Base-by-base conservation (phyloP, 2,113 vertebrate species). In the Microtus richardsoni region DNA sequence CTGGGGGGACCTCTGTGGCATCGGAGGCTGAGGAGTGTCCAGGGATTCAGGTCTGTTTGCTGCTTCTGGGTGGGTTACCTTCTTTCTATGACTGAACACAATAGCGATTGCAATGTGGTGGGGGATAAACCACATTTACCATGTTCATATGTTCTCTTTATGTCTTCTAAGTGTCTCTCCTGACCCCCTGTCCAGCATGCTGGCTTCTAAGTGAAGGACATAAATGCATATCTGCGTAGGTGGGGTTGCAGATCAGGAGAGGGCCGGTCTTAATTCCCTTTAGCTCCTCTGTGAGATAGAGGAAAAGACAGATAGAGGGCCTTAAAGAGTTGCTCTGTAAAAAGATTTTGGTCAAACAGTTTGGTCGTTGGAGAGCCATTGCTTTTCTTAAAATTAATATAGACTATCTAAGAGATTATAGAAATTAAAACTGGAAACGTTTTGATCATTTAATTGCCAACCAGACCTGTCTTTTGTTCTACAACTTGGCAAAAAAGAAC, bases 401-500 rank as follows among this genome's bases (percentile, higher is more conserved):
- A 54, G 36, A 82, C 7, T 47, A 30, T 8, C 7, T 44, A 78
- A n/a, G 19, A 88, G 75, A 84, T 39, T 12, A 9, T 24, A 11
- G 47, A 91, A 95, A 60, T 85, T 14, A 92, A 93, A 89, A 93
- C 36, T 62, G 28, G 54, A 89, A 91, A 88, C 3, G 19, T 87
- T 90, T 88, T 88, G 91, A 96, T 44, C 62, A 47, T 74, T 39
- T 33, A 26, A 60, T 96, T 90, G 60, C 88, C 66, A 64, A 88
- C 52, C 0, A 54, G 26, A 24, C 22, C 71, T 85, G 36, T 33
- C 26, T 88, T 91, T 70, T 30, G 68, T 85, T 95, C 30, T 71
- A 71, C 13, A 44, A 79, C 16, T 92, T 7, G 44, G 19, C 70
- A 89, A 58, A 86, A 85, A 91, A 93, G 8, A 90, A 26, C 1